Percentiles rank a stretch among this genome's conserved stretches.
These are phyloP conservation scores for Pelosia muscerda DNA, from an alignment of 2,888 invertebrate species.

Conservation along the genomic window DNA sequence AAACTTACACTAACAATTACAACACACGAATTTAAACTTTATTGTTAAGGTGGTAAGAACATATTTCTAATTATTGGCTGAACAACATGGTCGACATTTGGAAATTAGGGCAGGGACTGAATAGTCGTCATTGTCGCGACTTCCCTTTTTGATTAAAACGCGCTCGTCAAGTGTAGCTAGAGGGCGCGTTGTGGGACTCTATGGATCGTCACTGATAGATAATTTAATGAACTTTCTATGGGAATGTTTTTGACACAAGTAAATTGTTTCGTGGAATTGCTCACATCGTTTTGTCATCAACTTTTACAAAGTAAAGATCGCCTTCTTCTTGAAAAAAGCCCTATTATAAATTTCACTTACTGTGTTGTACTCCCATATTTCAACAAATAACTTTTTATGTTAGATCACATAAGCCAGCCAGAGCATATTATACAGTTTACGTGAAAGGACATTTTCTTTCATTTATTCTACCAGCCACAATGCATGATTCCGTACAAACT, in stretches of 20 bases:
- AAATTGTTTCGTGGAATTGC: slow-evolving; percentile 25
- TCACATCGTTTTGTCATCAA: not conserved
- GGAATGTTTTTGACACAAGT: slow-evolving; percentile 45
- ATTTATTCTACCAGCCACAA: too few relatives aligned
- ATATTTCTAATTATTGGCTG: slow-evolving; percentile 19
- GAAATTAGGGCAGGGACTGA: slow-evolving; percentile 52
- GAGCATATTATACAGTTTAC: too few relatives aligned
- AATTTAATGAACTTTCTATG: slow-evolving; percentile 49
- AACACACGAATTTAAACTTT: slow-evolving; percentile 28
- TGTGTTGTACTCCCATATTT: not conserved
- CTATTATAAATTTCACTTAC: too few relatives aligned
- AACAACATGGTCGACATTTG: slow-evolving; percentile 27
- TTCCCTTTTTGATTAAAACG: slow-evolving; percentile 59
- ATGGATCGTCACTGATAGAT: slow-evolving; percentile 44
- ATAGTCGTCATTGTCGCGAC: slow-evolving; percentile 47
- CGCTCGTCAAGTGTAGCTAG: slow-evolving; percentile 48
- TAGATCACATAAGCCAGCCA: too few relatives aligned
- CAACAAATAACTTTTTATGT: not conserved
- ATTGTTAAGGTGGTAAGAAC: slow-evolving; percentile 11
- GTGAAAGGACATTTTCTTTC: too few relatives aligned
- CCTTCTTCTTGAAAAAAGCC: not conserved
- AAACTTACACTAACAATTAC: slow-evolving; percentile 23
- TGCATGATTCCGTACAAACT: too few relatives aligned
- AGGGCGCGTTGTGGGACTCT: slow-evolving; percentile 41
- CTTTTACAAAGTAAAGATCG: not conserved